Percentiles rank a stretch among this genome's conserved stretches.
Evolutionary conservation across 2,888 invertebrate genomes (phyloP).

Genomic region (Augiades crinisus): DNA sequence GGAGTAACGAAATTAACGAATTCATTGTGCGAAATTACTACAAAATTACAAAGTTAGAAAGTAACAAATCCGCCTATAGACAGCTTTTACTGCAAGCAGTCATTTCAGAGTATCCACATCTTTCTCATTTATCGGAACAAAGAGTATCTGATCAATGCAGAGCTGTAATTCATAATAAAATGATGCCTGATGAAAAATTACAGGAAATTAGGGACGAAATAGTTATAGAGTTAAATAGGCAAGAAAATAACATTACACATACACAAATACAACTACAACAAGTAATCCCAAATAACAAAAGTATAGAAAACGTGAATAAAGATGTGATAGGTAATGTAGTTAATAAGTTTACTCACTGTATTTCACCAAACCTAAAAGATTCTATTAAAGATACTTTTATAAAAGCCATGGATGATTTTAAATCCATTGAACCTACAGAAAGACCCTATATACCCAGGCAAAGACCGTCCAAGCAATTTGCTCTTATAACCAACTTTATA

Average conservation of each 20-base stretch:
- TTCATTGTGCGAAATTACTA: conserved; percentile 23
- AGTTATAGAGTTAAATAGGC: background rate
- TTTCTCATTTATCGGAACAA: conserved; percentile 27
- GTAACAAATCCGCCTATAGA: conserved; percentile 24
- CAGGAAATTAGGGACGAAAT: background rate
- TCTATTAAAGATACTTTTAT: conserved; percentile 6
- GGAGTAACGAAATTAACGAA: conserved; percentile 28
- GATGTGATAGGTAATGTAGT: background rate
- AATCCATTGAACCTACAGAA: background rate
- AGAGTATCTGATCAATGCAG: conserved; percentile 28
- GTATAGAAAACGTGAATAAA: background rate
- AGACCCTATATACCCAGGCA: conserved; percentile 28
- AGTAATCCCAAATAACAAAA: background rate
- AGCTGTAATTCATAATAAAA: background rate
- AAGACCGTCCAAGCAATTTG: conserved; percentile 25
- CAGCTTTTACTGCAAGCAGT: conserved; percentile 24
- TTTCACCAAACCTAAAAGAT: too few relatives aligned
- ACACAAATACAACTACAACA: background rate
- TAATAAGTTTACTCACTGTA: too few relatives aligned
- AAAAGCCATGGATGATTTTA: conserved; percentile 6
- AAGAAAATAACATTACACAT: too few relatives aligned
- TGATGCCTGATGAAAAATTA: background rate
- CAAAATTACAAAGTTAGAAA: conserved; percentile 24
- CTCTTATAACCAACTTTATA: conserved; percentile 9
- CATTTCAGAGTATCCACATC: conserved; percentile 17